Percentiles rank a stretch among this genome's conserved stretches.
These are phyloP conservation scores for Lytechinus variegatus DNA, from an alignment of 35 echinoderm and acorn worm genomes.

Conservation along the genomic window DNA sequence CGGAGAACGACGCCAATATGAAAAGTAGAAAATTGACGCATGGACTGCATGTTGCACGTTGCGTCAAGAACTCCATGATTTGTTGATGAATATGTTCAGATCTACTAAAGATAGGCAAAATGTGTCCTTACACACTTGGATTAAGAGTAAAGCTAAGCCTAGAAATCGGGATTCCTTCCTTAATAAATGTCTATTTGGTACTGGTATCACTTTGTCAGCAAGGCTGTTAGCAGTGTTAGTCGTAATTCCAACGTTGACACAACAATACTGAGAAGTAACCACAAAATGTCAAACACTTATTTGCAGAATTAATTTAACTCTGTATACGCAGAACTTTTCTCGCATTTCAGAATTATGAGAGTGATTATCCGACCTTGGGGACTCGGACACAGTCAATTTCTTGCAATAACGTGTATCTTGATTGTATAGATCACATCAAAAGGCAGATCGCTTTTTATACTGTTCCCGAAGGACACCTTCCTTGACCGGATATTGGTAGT, in stretches of 20 bases:
- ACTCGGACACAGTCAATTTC: not conserved
- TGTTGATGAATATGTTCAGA: not conserved
- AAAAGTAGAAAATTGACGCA: not conserved
- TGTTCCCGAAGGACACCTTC: not conserved
- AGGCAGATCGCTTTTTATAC: not conserved
- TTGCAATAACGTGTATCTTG: not conserved
- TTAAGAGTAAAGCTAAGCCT: too few relatives aligned
- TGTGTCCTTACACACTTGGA: not conserved
- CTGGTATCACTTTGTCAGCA: too few relatives aligned
- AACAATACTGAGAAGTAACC: too few relatives aligned
- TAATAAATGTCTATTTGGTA: too few relatives aligned
- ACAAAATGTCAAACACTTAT: too few relatives aligned
- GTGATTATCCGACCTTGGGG: too few relatives aligned
- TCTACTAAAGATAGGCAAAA: not conserved
- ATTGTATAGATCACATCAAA: not conserved
- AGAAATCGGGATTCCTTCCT: too few relatives aligned
- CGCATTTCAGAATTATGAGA: too few relatives aligned
- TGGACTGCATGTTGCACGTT: not conserved
- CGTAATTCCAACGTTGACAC: too few relatives aligned
- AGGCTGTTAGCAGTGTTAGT: too few relatives aligned
- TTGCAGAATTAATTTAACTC: too few relatives aligned
- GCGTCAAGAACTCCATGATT: not conserved
- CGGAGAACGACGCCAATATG: not conserved
- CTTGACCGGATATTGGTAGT: not conserved
- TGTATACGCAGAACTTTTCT: too few relatives aligned